Percentiles rank a stretch among this genome's conserved stretches.
Conservation (phyloP, 1,140 invertebrate species). For the Halictus rubicundus region DNA sequence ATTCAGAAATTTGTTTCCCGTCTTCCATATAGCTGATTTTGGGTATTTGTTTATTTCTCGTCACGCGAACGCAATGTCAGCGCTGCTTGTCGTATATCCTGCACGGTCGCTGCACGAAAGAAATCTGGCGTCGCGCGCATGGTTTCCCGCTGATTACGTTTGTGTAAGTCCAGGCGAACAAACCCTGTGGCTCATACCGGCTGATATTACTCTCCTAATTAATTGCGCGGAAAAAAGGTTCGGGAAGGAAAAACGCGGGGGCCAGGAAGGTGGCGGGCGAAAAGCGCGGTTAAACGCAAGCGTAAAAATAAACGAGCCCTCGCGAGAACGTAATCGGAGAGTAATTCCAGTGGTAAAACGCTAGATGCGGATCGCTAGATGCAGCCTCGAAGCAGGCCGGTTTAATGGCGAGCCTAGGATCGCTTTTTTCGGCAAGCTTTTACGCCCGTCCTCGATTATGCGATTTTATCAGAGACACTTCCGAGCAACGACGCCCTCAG, state of each 20-base stretch:
- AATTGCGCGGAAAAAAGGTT: slow-evolving; percentile 43
- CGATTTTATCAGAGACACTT: background rate
- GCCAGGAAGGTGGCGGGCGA: slow-evolving; percentile 20
- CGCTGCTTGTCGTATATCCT: background rate
- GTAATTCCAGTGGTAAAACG: background rate
- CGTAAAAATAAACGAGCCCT: slow-evolving; percentile 33
- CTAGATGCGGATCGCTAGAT: background rate
- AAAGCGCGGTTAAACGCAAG: slow-evolving; percentile 31
- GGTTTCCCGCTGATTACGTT: slow-evolving; percentile 39
- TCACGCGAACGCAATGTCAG: background rate
- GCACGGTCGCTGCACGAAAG: background rate
- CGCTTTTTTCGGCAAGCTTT: background rate
- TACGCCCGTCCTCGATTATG: background rate
- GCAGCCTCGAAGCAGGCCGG: background rate
- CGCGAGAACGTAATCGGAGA: slow-evolving; percentile 27
- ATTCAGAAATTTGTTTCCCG: slow-evolving; percentile 34
- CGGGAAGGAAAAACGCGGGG: background rate
- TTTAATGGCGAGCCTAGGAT: background rate
- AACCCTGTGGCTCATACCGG: slow-evolving; percentile 27
- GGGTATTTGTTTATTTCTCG: slow-evolving; percentile 10
- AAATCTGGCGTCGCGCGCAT: background rate
- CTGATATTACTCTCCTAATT: slow-evolving; percentile 60
- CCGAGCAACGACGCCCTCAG: no score
- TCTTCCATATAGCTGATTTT: background rate
- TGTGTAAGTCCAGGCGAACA: slow-evolving; percentile 31